phyloP scores from a whole-genome alignment of 1,140 invertebrate genomes.

The Arctopsyche grandis region DNA sequence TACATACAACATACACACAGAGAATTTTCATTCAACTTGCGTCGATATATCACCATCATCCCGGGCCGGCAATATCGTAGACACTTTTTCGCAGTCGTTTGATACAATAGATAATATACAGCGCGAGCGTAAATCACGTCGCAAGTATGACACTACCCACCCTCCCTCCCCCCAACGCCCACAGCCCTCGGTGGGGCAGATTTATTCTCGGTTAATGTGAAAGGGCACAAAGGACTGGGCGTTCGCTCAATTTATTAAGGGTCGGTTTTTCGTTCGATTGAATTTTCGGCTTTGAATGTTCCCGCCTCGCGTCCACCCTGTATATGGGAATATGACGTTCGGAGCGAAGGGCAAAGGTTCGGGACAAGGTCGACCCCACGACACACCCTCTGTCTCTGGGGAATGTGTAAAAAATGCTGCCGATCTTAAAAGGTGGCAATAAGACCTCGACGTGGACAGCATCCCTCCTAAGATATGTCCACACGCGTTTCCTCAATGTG shows the following conservation, averaged over 20 bases:
- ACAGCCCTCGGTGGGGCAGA: neutral
- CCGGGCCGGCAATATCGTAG: neutral
- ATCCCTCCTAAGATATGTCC: no score
- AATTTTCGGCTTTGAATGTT: constrained; percentile 1
- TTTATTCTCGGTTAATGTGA: constrained; percentile 10
- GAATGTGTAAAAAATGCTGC: neutral
- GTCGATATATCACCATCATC: constrained; percentile 3
- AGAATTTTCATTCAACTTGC: neutral
- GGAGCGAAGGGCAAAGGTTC: neutral
- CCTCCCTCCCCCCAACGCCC: neutral
- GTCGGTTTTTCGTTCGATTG: constrained; percentile 1
- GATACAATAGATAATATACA: constrained; percentile 25
- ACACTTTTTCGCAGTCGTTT: neutral
- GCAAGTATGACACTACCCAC: neutral
- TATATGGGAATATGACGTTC: constrained; percentile 6
- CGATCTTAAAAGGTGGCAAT: no score
- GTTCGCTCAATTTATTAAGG: neutral
- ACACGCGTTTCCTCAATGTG: no score
- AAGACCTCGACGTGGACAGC: no score
- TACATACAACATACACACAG: neutral
- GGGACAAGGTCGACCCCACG: neutral
- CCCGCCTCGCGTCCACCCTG: neutral
- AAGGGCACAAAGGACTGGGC: neutral
- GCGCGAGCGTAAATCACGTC: constrained; percentile 5
- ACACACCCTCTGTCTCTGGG: neutral